Evolutionary conservation across 2,113 vertebrate genomes (phyloP).

Genomic region (Pachycephala philippinensis): DNA sequence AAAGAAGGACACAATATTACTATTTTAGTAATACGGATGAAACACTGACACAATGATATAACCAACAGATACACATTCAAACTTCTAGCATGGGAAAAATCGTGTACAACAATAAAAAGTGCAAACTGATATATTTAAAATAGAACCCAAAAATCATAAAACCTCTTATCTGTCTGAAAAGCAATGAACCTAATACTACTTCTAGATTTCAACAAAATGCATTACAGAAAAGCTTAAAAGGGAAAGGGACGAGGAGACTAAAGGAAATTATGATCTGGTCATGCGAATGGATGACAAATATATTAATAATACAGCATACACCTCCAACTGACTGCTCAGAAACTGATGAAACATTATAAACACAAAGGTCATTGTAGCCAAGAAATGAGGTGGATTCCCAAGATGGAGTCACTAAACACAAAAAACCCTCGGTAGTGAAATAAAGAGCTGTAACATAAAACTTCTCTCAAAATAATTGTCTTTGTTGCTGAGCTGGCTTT

Average conservation of each 20-base stretch:
- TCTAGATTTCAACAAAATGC: neutral
- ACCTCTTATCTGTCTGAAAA: neutral
- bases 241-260: neutral
- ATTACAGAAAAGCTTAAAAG: neutral
- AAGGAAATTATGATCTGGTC: neutral
- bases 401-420: neutral
- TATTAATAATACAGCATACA: neutral
- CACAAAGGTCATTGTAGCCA: neutral
- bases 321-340: neutral
- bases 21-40: neutral
- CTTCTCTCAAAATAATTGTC: constrained; percentile 24
- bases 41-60: neutral
- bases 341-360: constrained; percentile 17
- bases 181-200: neutral
- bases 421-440: constrained; percentile 9
- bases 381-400: constrained; percentile 13
- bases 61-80: neutral
- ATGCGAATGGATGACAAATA: neutral
- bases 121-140: neutral
- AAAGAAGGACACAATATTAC: neutral
- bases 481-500: constrained; percentile 26
- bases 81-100: neutral
- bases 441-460: constrained; percentile 7
- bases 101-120: fast-evolving
- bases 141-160: neutral